These are phyloP conservation scores for Calycopis cecrops DNA, from an alignment of 1,140 invertebrate genomes.

Conservation along the genomic window DNA sequence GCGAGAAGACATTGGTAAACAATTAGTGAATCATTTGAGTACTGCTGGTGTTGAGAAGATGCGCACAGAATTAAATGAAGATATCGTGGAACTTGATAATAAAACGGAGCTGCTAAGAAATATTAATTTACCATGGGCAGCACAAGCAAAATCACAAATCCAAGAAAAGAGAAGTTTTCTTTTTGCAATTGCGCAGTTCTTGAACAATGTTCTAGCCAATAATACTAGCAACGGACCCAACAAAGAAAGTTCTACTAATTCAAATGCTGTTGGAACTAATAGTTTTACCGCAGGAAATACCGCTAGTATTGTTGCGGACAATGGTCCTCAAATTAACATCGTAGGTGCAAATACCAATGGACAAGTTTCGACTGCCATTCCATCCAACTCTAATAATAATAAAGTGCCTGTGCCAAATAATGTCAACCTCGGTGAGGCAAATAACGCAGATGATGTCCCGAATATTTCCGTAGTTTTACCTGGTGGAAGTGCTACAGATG, in stretches of 20 bases:
- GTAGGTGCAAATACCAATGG: no score
- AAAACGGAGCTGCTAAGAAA: constrained; percentile 44
- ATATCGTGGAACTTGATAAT: constrained; percentile 50
- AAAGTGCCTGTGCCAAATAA: no score
- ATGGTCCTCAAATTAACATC: no score
- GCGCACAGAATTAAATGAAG: constrained; percentile 34
- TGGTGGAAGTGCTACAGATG: no score
- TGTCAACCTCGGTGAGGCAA: no score
- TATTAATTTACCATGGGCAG: constrained; percentile 37
- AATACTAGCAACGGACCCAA: constrained; percentile 1
- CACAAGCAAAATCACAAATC: constrained; percentile 33
- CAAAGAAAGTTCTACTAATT: background rate
- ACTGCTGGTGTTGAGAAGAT: constrained; percentile 41
- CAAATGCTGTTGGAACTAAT: no score
- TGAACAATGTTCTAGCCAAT: constrained; percentile 34
- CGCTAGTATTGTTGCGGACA: no score
- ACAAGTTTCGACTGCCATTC: no score
- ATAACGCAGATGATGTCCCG: no score
- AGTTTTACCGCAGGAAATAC: no score
- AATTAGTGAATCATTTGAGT: constrained; percentile 45
- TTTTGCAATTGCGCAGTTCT: constrained; percentile 38
- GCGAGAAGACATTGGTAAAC: constrained; percentile 36
- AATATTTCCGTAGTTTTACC: no score
- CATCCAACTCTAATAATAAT: no score
- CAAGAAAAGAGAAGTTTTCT: constrained; percentile 46